These are phyloP conservation scores for Aphrocallistes beatrix DNA, from an alignment of 37 sponge, comb jelly and placozoan species.

Conservation along the genomic window DNA sequence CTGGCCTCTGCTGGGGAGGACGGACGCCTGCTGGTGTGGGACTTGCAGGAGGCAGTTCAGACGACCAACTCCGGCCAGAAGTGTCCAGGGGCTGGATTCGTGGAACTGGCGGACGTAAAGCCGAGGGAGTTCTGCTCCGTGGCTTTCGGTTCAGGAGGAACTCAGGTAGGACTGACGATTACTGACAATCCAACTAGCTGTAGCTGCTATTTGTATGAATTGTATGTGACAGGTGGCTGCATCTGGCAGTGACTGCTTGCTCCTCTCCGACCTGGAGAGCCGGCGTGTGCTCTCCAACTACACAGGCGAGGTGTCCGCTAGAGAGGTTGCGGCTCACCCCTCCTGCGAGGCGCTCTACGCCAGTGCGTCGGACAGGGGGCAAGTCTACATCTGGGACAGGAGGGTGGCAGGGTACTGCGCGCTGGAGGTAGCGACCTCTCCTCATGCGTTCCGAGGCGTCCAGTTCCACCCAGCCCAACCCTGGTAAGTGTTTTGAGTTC, in stretches of 20 bases:
- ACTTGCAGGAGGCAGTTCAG: background rate
- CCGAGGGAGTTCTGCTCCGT: background rate
- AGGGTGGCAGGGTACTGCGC: background rate
- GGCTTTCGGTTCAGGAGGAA: background rate
- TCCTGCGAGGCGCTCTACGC: conserved; percentile 4
- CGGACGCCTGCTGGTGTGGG: conserved; percentile 6
- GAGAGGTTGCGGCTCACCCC: background rate
- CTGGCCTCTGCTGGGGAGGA: background rate
- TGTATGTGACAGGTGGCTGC: background rate
- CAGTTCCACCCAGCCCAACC: background rate
- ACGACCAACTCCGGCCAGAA: background rate
- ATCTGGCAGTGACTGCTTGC: background rate
- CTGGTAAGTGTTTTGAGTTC: background rate
- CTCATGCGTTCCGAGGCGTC: background rate
- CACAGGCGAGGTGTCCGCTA: background rate
- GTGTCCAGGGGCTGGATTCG: background rate
- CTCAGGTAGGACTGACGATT: too few species aligned
- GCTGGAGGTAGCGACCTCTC: background rate
- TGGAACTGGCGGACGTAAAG: background rate
- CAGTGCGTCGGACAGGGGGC: background rate
- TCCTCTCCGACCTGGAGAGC: background rate
- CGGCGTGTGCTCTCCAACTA: background rate
- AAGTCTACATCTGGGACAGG: conserved; percentile 8
- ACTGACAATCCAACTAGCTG: too few species aligned
- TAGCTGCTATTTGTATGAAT: too few species aligned